A percentile compares a stretch with the other conserved stretches of the same genome.
Evolutionary conservation across 2,113 vertebrate genomes (phyloP).

Genomic region (Ptyas mucosa): DNA sequence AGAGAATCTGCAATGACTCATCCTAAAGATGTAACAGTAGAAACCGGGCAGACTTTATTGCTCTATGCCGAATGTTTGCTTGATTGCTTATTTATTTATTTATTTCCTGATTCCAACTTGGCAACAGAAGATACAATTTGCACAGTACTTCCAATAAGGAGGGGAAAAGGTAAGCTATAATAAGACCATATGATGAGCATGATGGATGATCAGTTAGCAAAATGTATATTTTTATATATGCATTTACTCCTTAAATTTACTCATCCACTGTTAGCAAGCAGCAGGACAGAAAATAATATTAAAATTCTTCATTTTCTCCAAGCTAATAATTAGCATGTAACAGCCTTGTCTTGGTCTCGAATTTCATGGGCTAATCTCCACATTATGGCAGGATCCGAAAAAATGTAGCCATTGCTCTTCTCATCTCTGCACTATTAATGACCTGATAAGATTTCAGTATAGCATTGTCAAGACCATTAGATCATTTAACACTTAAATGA

Average conservation of each 20-base stretch:
- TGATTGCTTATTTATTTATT: not conserved
- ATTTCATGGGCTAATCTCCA: not conserved
- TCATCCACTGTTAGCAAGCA: not conserved
- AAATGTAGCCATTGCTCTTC: not conserved
- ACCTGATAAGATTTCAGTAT: not conserved
- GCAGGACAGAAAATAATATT: not conserved
- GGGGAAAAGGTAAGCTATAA: not conserved
- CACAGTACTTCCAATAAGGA: not conserved
- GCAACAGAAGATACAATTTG: not conserved
- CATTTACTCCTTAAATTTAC: not conserved
- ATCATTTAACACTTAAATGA: not conserved
- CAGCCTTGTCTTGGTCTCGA: not conserved
- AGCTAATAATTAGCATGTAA: not conserved
- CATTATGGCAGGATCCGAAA: not conserved
- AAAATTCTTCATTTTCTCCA: not conserved
- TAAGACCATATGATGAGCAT: not conserved
- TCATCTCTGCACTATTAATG: not conserved
- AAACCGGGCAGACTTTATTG: not conserved
- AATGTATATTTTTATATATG: not conserved
- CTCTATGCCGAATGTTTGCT: not conserved
- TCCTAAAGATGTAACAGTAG: not conserved
- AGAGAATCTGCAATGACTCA: conserved; percentile 5
- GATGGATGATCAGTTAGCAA: not conserved
- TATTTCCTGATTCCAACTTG: not conserved
- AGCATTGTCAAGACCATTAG: not conserved